Evolutionary conservation across 2,888 invertebrate genomes (phyloP).

Genomic region (Cerastis leucographa): DNA sequence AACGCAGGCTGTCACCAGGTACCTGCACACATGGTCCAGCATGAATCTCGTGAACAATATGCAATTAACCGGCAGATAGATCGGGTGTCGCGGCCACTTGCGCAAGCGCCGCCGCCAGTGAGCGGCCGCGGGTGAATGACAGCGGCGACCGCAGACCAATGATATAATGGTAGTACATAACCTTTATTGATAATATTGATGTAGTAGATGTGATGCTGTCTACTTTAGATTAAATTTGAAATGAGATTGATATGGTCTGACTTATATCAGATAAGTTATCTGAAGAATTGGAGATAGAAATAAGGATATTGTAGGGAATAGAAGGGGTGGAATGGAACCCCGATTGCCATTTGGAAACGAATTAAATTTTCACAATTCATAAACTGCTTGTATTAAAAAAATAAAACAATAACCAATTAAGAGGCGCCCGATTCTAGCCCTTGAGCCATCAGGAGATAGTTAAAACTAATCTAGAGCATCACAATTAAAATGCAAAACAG

Average conservation of each 20-base stretch:
- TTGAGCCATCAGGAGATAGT: constrained; percentile 15
- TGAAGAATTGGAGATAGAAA: neutral
- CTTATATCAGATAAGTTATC: neutral
- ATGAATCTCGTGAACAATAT: constrained; percentile 57
- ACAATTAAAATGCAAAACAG: constrained; percentile 45
- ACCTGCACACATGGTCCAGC: constrained; percentile 26
- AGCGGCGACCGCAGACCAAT: constrained; percentile 54
- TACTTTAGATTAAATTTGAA: constrained; percentile 1
- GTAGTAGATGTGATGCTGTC: constrained; percentile 13
- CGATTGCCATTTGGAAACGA: neutral
- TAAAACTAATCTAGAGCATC: constrained; percentile 26
- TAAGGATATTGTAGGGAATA: neutral
- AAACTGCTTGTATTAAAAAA: neutral
- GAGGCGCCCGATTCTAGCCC: neutral
- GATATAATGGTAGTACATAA: constrained; percentile 57
- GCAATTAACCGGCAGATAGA: constrained; percentile 54
- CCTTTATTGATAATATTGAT: constrained; percentile 52
- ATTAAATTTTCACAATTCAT: neutral
- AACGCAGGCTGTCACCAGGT: constrained; percentile 42
- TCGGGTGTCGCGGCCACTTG: constrained; percentile 57
- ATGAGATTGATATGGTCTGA: neutral
- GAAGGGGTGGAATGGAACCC: no score
- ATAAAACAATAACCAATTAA: neutral
- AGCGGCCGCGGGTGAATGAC: constrained; percentile 65
- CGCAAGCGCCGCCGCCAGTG: constrained; percentile 57